Conservation (phyloP, 2,888 invertebrate species). For the Apotomis capreana region DNA sequence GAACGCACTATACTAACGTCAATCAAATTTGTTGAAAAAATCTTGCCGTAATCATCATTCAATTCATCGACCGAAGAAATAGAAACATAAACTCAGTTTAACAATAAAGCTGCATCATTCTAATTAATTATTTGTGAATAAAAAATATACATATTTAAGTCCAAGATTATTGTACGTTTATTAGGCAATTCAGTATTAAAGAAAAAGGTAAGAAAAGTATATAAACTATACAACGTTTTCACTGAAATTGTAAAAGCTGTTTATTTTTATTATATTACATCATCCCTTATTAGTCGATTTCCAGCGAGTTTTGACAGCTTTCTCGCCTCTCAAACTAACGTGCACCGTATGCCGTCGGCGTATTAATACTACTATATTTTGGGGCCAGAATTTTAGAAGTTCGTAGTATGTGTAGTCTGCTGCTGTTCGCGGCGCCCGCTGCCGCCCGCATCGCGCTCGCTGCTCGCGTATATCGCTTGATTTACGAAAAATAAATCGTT, state of each 20-base stretch:
- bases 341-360: conserved; percentile 12
- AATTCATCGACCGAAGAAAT: conserved; percentile 32
- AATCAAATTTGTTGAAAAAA: conserved; percentile 16
- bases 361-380: conserved; percentile 41
- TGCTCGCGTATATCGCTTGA: conserved; percentile 6
- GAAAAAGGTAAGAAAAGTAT: conserved; percentile 13
- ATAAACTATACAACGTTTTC: neutral
- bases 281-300: conserved; percentile 23
- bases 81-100: conserved; percentile 31
- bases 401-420: conserved; percentile 35
- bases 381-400: conserved; percentile 32
- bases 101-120: neutral
- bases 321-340: conserved; percentile 14
- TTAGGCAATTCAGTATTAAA: neutral
- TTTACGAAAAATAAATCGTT: conserved; percentile 11
- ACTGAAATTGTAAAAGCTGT: neutral
- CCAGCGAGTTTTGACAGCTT: conserved; percentile 17
- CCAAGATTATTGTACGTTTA: neutral
- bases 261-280: conserved; percentile 14
- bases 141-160: neutral
- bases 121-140: neutral
- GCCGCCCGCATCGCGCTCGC: conserved; percentile 23
- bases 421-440: conserved; percentile 30
- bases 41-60: conserved; percentile 2
- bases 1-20: conserved; percentile 17